Evolutionary conservation across 2,888 invertebrate genomes (phyloP), one percentile per base, ranked within the genome.

Genomic region (Endotricha flammealis): DNA sequence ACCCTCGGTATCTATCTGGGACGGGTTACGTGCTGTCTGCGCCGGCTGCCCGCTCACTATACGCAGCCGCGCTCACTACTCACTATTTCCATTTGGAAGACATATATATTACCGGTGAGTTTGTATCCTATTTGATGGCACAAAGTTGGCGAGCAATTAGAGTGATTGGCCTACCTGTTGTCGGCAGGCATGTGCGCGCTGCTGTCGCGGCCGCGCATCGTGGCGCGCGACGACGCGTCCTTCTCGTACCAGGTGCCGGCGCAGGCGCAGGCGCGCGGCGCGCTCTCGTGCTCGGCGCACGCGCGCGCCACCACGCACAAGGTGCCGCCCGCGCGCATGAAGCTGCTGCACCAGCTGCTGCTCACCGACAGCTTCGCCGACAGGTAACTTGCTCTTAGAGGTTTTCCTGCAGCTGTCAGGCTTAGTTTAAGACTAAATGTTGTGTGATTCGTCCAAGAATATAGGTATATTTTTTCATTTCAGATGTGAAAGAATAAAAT

Each of bases 1-100:
- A 94, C 83, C 95, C 95, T 2, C 90, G 91, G 50, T 95, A 95
- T 70, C 70, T 95, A 35, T 94, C 95, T 0, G 95, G 95, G 7
- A 93, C 93, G 1, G 94, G 92, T 1, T 95, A 95, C 75, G 88
- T 91, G 2, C 89, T 95, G 87, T 92, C 93, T 1, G 69, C 88
- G 1, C 90, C 91, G 49, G 89, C 93, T 0, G 92, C 91, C 0
- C 69, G 67, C 4, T 90, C 88, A 31, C 76, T 95, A 2, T 93
- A 92, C 65, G 70, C 85, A 24, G 90, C 91, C 1, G 91, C 94
- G 0, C 66, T 93, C 1, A 80, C 78, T 34, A 93, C 91, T 1
- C 90, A 91, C 3, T 82, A 93, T 33, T 89, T 95, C 50, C 94
- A 95, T 61, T 73, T 94, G 23, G 94, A 94, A 67, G 94, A 94